These are phyloP conservation scores for Hetaerina titia DNA, from an alignment of 2,888 invertebrate species.

Conservation along the genomic window DNA sequence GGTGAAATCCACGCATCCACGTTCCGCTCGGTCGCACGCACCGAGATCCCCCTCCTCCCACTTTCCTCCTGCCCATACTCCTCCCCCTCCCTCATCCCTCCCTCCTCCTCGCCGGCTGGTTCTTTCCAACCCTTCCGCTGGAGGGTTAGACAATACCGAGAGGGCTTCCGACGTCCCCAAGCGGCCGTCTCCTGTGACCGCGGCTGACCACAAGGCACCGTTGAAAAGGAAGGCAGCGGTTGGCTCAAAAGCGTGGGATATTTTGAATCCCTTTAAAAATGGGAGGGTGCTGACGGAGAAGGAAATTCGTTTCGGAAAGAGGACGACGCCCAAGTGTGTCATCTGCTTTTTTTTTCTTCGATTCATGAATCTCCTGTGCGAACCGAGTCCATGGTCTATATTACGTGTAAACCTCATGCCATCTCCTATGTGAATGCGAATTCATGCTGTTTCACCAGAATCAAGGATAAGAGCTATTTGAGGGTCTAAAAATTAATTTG, in stretches of 20 bases:
- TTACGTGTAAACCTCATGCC: no score
- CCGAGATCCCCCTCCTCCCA: neutral
- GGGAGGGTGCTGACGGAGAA: neutral
- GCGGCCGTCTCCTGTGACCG: slow-evolving; percentile 39
- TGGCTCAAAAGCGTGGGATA: slow-evolving; percentile 46
- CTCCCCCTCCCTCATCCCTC: neutral
- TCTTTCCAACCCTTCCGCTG: neutral
- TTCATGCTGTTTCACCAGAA: no score
- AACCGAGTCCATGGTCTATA: no score
- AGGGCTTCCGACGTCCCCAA: neutral
- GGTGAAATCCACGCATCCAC: neutral
- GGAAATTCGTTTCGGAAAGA: neutral
- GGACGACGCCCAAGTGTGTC: neutral
- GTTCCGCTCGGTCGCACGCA: neutral
- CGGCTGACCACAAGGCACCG: slow-evolving; percentile 59
- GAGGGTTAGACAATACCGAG: neutral
- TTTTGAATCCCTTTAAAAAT: slow-evolving; percentile 42
- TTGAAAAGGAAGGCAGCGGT: neutral
- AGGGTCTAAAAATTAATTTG: no score
- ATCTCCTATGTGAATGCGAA: no score
- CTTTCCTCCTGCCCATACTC: neutral
- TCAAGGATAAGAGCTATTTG: no score
- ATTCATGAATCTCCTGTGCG: no score
- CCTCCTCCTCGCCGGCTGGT: neutral
- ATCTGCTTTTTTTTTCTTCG: no score